Conservation (phyloP, 2,797 vertebrate genomes). For the Sciaenops ocellatus region DNA sequence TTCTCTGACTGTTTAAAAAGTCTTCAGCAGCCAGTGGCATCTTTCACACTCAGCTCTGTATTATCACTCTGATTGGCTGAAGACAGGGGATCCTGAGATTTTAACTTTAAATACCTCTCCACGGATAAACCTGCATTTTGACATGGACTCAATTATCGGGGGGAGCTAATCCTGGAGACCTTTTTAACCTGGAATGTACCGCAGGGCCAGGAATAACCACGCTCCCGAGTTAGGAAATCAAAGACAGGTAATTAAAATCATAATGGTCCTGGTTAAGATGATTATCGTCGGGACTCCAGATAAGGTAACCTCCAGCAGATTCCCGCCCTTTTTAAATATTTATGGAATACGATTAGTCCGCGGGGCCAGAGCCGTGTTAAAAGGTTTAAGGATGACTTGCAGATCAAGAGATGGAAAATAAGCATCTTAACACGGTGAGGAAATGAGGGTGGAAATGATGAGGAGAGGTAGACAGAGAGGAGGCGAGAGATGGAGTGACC, state of each 20-base stretch:
- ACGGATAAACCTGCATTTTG: slow-evolving; percentile 67
- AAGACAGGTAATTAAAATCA: slow-evolving; percentile 85
- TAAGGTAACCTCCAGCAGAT: slow-evolving; percentile 83
- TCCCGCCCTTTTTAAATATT: slow-evolving; percentile 79
- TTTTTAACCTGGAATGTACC: slow-evolving; percentile 74
- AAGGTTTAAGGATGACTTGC: slow-evolving; percentile 81
- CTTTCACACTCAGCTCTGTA: slow-evolving; percentile 45
- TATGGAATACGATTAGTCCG: slow-evolving; percentile 82
- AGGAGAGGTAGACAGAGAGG: slow-evolving; percentile 17
- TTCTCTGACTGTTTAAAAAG: slow-evolving; percentile 8
- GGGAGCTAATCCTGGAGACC: slow-evolving; percentile 74
- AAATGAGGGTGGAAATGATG: slow-evolving; percentile 61
- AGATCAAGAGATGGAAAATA: slow-evolving; percentile 80
- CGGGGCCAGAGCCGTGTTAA: slow-evolving; percentile 74
- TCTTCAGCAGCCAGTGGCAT: slow-evolving; percentile 30
- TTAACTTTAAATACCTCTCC: slow-evolving; percentile 68
- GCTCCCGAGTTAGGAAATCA: slow-evolving; percentile 76
- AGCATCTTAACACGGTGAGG: slow-evolving; percentile 67
- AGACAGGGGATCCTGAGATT: slow-evolving; percentile 59
- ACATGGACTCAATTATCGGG: slow-evolving; percentile 76
- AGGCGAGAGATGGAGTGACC: slow-evolving; percentile 46
- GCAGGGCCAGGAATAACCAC: slow-evolving; percentile 74
- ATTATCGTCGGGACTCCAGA: slow-evolving; percentile 79
- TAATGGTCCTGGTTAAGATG: slow-evolving; percentile 85
- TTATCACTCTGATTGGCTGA: slow-evolving; percentile 50